A percentile compares a stretch with the other conserved stretches of the same genome.
Evolutionary conservation across 2,888 invertebrate species (phyloP).

Genomic region (Diaphora mendica): DNA sequence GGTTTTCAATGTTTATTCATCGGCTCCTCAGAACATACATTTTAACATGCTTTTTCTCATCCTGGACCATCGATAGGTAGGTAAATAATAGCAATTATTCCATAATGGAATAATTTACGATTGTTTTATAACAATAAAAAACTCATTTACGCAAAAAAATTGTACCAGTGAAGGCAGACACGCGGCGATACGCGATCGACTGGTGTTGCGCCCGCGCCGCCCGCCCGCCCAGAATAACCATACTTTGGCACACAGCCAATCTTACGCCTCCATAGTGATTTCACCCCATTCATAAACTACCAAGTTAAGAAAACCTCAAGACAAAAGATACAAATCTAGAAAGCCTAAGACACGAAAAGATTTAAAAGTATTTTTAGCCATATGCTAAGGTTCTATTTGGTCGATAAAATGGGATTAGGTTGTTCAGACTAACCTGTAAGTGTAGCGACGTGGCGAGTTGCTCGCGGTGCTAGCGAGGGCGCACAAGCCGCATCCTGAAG

Average conservation of each 20-base stretch:
- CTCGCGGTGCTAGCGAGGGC: conserved; percentile 88
- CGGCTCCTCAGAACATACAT: background rate
- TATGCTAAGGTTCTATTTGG: background rate
- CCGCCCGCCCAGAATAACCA: conserved; percentile 79
- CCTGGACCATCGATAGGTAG: background rate
- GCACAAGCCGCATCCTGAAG: conserved; percentile 91
- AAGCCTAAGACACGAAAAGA: background rate
- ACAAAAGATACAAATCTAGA: conserved; percentile 2
- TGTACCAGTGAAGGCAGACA: conserved; percentile 49
- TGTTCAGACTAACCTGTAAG: conserved; percentile 87
- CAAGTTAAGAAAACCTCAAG: conserved; percentile 14
- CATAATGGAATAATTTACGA: background rate
- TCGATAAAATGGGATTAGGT: background rate
- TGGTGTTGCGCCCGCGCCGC: conserved; percentile 75
- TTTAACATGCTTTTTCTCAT: conserved; percentile 9
- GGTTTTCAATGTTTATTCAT: background rate
- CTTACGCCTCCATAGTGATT: conserved; percentile 60
- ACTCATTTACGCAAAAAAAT: conserved; percentile 32
- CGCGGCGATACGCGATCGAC: conserved; percentile 69
- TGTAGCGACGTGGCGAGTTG: conserved; percentile 88
- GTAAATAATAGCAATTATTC: background rate
- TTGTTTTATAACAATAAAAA: background rate
- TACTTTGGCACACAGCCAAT: conserved; percentile 75
- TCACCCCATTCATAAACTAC: conserved; percentile 76
- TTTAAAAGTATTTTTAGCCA: background rate